These are phyloP conservation scores for Drosophila tani DNA, from an alignment of 1,140 invertebrate species.

Conservation along the genomic window DNA sequence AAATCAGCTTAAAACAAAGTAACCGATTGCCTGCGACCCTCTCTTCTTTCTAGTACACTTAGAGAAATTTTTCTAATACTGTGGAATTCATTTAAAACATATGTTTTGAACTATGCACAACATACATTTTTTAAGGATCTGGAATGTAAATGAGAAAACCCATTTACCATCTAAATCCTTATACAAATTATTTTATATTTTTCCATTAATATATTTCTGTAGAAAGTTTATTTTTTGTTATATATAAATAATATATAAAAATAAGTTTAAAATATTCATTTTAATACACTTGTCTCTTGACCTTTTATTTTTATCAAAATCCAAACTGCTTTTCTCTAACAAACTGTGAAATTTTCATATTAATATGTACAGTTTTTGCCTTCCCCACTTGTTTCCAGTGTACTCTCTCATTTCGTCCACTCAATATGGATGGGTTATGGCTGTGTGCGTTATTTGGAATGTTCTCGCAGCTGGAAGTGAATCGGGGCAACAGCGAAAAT, in stretches of 20 bases:
- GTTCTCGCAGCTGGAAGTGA: constrained; percentile 81
- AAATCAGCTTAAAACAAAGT: constrained; percentile 59
- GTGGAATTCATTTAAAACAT: background rate
- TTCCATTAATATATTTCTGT: background rate
- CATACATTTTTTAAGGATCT: background rate
- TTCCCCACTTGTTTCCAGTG: constrained; percentile 8
- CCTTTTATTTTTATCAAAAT: background rate
- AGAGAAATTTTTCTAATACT: background rate
- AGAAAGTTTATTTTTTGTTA: background rate
- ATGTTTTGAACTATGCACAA: background rate
- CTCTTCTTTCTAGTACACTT: constrained; percentile 18
- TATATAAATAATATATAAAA: background rate
- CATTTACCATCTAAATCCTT: no score
- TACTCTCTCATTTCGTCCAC: constrained; percentile 13
- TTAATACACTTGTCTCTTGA: background rate
- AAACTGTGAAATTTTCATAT: no score
- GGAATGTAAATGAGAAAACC: background rate
- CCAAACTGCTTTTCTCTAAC: no score
- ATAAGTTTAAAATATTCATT: no score
- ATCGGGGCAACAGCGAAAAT: constrained; percentile 70
- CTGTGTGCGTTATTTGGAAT: constrained; percentile 47
- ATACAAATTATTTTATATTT: no score
- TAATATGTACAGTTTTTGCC: background rate
- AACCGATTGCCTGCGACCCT: constrained; percentile 19
- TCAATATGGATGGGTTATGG: constrained; percentile 3